Percentiles rank a stretch among this genome's conserved stretches.
These are phyloP conservation scores for Grantiella picta DNA, from an alignment of 2,113 vertebrate species.

Conservation along the genomic window DNA sequence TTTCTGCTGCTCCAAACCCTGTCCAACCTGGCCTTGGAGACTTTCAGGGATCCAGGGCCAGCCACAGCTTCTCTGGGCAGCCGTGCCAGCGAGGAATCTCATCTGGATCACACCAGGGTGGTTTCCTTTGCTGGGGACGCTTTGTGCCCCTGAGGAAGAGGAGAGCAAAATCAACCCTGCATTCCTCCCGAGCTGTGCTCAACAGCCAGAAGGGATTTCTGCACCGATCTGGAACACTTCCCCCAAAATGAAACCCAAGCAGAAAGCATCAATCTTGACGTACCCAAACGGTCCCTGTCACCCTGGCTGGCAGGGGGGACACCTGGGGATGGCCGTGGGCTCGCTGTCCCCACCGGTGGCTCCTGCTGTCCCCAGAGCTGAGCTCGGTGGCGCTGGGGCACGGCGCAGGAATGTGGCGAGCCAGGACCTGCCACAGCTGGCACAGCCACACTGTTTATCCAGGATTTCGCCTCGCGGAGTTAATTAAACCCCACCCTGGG, in stretches of 20 bases:
- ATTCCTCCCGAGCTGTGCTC: accelerated
- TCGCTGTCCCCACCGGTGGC: not conserved
- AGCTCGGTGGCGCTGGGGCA: not conserved
- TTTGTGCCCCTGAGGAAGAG: accelerated
- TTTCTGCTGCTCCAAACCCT: not conserved
- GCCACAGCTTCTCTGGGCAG: not conserved
- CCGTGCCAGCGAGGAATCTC: not conserved
- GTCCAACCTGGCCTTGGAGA: not conserved
- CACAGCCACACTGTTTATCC: not conserved
- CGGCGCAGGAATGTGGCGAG: not conserved
- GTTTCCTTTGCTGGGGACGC: not conserved
- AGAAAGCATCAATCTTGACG: accelerated
- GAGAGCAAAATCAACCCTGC: not conserved
- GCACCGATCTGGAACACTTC: accelerated
- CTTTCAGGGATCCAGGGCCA: not conserved
- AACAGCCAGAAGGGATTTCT: not conserved
- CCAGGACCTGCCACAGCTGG: not conserved
- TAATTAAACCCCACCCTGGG: not conserved
- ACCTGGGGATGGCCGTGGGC: not conserved
- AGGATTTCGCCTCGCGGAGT: not conserved
- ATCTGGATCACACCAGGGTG: accelerated
- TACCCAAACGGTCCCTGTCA: accelerated
- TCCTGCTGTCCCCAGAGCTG: not conserved
- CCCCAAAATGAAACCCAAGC: not conserved
- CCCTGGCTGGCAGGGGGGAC: accelerated